Percentiles rank a stretch among this genome's conserved stretches.
phyloP scores from a whole-genome alignment of 2,888 invertebrate genomes.

The Sussaba pulchella region DNA sequence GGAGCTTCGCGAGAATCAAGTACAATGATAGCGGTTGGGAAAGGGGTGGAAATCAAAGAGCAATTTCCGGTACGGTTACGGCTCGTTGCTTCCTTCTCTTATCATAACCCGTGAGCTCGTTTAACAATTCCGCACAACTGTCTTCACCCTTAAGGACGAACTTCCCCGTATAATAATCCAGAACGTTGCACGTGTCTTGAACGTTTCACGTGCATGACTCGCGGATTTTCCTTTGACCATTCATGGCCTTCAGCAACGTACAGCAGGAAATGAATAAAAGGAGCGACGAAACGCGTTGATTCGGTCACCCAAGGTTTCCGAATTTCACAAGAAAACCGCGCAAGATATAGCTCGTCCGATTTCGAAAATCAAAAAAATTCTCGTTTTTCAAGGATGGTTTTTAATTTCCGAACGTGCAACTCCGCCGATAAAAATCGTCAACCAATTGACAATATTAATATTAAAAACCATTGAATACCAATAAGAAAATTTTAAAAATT shows the following conservation, averaged over 20 bases:
- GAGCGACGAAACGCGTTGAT: not conserved
- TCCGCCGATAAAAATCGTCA: no score
- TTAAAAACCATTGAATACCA: no score
- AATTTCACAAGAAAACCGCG: no score
- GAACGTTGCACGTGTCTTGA: not conserved
- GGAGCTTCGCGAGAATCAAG: constrained; percentile 28
- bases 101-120: constrained; percentile 25
- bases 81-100: constrained; percentile 67
- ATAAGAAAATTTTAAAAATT: no score
- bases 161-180: not conserved
- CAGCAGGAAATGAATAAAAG: not conserved
- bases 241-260: not conserved
- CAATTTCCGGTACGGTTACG: constrained; percentile 76
- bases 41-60: constrained; percentile 69
- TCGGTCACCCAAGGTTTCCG: no score
- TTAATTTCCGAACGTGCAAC: no score
- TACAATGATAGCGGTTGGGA: constrained; percentile 41
- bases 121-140: constrained; percentile 50
- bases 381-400: no score
- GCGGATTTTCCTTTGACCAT: not conserved
- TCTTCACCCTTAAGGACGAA: constrained; percentile 28
- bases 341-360: no score
- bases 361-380: no score
- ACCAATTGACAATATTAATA: no score
- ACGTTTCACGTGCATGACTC: not conserved